phyloP scores from a whole-genome alignment of 1,140 invertebrate genomes.

The Anoplolepis gracilipes region DNA sequence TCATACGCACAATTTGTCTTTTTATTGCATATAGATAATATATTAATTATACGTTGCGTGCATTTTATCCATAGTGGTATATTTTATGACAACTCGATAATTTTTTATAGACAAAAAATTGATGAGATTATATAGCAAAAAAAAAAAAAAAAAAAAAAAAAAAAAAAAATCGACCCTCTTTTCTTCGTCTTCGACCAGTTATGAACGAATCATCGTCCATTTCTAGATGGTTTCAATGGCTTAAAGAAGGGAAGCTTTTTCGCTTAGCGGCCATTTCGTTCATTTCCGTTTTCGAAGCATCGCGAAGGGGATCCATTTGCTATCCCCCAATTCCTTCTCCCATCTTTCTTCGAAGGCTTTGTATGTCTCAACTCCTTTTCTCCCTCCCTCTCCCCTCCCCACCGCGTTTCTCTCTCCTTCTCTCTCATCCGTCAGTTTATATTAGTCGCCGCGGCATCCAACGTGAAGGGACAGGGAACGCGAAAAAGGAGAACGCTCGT shows the following conservation, averaged over 20 bases:
- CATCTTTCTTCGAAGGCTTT: conserved; percentile 80
- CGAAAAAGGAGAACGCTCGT: conserved; percentile 59
- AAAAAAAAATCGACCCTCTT: conserved; percentile 1
- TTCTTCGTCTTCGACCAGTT: conserved; percentile 41
- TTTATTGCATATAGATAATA: background rate
- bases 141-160: too few relatives aligned
- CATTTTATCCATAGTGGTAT: background rate
- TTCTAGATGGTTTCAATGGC: conserved; percentile 71
- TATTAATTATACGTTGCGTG: background rate
- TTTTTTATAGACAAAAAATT: background rate
- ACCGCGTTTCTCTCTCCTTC: conserved; percentile 8
- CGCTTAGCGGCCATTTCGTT: conserved; percentile 85
- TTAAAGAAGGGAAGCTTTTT: conserved; percentile 83
- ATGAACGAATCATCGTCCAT: conserved; percentile 66
- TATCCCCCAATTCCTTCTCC: conserved; percentile 69
- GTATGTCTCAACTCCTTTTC: conserved; percentile 73
- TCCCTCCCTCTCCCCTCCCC: conserved; percentile 53
- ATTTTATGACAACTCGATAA: background rate
- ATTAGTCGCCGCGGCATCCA: conserved; percentile 73
- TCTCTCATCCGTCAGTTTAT: conserved; percentile 78
- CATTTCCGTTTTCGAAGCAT: conserved; percentile 82
- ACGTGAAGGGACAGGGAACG: background rate
- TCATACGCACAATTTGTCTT: background rate
- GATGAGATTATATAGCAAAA: background rate
- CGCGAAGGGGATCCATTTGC: conserved; percentile 83